Base-by-base conservation (phyloP, 2,113 vertebrate species). In the Calyptommatus sinebrachiatus region DNA sequence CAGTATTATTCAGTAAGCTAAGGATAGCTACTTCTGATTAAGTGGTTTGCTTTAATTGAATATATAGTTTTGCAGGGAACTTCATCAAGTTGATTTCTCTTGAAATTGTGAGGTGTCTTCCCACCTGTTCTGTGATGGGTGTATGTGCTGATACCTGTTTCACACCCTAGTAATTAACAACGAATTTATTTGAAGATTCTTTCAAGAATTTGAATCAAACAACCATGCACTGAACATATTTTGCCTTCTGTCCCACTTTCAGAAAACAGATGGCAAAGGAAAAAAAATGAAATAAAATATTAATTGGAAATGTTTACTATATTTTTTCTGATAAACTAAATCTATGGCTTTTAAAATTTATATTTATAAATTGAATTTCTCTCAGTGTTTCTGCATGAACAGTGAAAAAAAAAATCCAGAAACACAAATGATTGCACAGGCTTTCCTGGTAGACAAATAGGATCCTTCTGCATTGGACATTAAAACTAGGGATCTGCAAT, bases 1-100 rank as follows among this genome's bases (percentile, higher is more conserved):
- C 65, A 46, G 81, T 83, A 73, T 53, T 71, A 82, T 80, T 89
- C 67, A 84, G 4, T 48, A 22, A 74, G 31, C 62, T 26, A 86
- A 1, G 12, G 77, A 20, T 79, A 83, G 5, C 53, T 81, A 35
- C 74, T 75, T 81, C 35, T 0, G 5, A 74, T 73, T 46, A 81
- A 86, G 83, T 28, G n/a, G 45, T 65, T 45, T 70, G 77, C 28
- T 29, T 73, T 50, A 8, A 74, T 61, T 7, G 65, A 81, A 18
- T 41, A 65, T 24, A 22, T 24, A 70, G 82, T 80, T 86, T 77
- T 7, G 10, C 28, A 26, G 1, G 53, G 89, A 84, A 84, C 29
- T 50, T 11, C 48, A 50, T 50, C 48, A 50, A 66, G 45, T 22
- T 72, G 1, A 87, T 81, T 70, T 66, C 45, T 1, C 82, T 5